Conservation (phyloP, 2,888 invertebrate genomes). For the Acleris emargana region DNA sequence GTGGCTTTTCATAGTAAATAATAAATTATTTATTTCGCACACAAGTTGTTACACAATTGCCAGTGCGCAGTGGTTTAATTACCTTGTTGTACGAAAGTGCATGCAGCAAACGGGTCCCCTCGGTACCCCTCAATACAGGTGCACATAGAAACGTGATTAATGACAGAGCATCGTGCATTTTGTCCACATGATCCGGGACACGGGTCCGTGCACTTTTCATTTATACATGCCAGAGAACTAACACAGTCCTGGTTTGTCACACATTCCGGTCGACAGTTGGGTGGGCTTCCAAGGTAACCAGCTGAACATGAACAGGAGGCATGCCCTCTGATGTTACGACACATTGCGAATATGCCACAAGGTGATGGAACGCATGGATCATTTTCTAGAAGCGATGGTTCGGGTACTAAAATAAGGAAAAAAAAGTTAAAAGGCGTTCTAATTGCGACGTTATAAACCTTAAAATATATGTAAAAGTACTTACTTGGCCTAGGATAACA, state of each 20-base stretch:
- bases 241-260: slow-evolving; percentile 87
- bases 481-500: slow-evolving; percentile 84
- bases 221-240: slow-evolving; percentile 85
- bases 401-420: slow-evolving; percentile 54
- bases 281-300: slow-evolving; percentile 86
- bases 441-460: slow-evolving; percentile 18
- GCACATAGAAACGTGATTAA: slow-evolving; percentile 86
- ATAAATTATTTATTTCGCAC: too few species aligned
- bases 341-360: slow-evolving; percentile 86
- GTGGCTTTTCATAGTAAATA: too few species aligned
- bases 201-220: slow-evolving; percentile 86
- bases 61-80: slow-evolving; percentile 29
- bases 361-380: slow-evolving; percentile 88
- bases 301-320: slow-evolving; percentile 85
- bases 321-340: slow-evolving; percentile 80
- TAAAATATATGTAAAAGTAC: slow-evolving; percentile 24
- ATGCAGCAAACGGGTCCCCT: slow-evolving; percentile 85
- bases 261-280: slow-evolving; percentile 88
- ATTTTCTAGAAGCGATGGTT: slow-evolving; percentile 67
- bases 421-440: slow-evolving; percentile 10
- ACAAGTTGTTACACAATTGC: background rate
- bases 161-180: slow-evolving; percentile 82
- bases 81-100: slow-evolving; percentile 68
- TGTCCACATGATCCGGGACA: slow-evolving; percentile 88
- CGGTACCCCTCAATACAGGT: slow-evolving; percentile 82